Percentiles rank a stretch among this genome's conserved stretches.
Conservation (phyloP, 2,888 invertebrate species). For the Bruchidius siliquastri region DNA sequence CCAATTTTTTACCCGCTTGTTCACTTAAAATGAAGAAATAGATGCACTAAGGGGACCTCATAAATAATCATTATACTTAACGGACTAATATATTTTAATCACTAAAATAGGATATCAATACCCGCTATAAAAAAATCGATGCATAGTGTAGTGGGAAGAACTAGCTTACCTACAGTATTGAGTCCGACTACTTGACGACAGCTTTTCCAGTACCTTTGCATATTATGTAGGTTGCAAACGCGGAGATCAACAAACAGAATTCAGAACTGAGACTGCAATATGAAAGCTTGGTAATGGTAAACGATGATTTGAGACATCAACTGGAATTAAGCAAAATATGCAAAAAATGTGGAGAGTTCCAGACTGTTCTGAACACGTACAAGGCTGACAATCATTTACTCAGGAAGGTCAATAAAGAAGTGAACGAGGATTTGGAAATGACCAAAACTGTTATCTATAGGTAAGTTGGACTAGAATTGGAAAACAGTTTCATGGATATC, state of each 20-base stretch:
- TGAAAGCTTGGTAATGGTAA: conserved; percentile 49
- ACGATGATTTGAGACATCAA: conserved; percentile 52
- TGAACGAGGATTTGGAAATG: conserved; percentile 65
- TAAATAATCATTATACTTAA: no score
- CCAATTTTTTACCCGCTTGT: no score
- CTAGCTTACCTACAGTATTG: no score
- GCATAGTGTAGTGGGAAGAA: no score
- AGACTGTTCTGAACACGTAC: conserved; percentile 50
- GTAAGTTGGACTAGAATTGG: conserved; percentile 33
- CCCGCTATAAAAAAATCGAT: no score
- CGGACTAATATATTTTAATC: no score
- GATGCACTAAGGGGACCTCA: no score
- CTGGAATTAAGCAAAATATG: conserved; percentile 49
- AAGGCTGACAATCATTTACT: conserved; percentile 51
- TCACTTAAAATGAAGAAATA: no score
- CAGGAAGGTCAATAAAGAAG: conserved; percentile 53
- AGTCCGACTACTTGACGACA: no score
- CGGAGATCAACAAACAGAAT: conserved; percentile 60
- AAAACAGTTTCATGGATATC: neutral
- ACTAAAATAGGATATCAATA: no score
- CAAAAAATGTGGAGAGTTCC: conserved; percentile 46
- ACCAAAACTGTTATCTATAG: conserved; percentile 73
- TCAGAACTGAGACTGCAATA: conserved; percentile 53
- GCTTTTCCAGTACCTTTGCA: no score
- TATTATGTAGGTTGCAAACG: conserved; percentile 57